phyloP scores from a whole-genome alignment of 2,113 vertebrate genomes.

The Stercorarius parasiticus region DNA sequence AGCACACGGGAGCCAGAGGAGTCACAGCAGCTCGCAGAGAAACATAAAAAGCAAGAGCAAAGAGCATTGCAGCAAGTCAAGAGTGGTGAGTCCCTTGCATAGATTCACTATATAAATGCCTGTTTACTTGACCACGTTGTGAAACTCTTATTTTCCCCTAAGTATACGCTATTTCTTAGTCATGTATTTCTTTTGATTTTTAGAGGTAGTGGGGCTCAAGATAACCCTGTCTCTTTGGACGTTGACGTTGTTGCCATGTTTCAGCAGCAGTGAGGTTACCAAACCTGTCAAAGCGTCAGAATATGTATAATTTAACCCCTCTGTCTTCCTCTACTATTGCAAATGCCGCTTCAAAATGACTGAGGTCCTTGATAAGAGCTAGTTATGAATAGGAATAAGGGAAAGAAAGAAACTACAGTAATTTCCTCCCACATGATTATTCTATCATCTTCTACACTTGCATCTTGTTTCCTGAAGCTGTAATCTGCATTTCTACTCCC shows the following conservation, averaged over 20 bases:
- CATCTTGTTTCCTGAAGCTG: conserved; percentile 54
- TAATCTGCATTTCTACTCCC: conserved; percentile 27
- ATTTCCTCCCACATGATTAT: conserved; percentile 47
- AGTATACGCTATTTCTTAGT: background rate
- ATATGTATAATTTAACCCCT: conserved; percentile 3
- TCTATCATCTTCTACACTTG: conserved; percentile 51
- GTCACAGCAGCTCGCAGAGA: background rate
- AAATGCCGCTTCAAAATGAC: conserved; percentile 31
- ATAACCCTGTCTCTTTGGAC: background rate
- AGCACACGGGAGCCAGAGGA: background rate
- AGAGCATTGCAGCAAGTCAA: background rate
- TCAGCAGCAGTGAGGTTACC: background rate
- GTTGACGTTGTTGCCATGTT: background rate
- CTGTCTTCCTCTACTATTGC: background rate
- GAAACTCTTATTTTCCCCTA: background rate
- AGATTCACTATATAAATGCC: background rate
- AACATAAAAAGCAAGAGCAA: background rate
- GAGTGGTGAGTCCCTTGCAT: background rate
- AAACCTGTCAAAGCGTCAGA: background rate
- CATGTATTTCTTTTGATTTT: background rate
- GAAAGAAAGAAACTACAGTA: conserved; percentile 23
- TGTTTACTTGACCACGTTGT: background rate
- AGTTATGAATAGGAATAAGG: conserved; percentile 42
- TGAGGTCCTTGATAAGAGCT: background rate
- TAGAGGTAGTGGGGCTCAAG: background rate